Base-by-base conservation (phyloP, 1,140 invertebrate genomes). In the Phymorhynchus buccinoides region DNA sequence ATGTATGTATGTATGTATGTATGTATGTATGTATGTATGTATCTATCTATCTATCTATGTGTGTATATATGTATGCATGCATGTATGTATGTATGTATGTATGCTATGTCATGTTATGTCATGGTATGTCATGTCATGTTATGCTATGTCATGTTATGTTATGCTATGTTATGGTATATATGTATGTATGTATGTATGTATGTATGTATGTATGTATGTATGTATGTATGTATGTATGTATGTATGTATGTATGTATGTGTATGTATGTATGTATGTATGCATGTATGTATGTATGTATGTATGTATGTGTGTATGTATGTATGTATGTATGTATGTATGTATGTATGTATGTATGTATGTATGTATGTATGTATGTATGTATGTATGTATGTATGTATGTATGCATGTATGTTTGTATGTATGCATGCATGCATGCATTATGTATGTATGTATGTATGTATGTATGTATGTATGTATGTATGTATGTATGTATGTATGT, bases 141-240 rank as follows among this genome's bases (percentile, higher is more conserved):
- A 56, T 56, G 52, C 52, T 56, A 14, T 56, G 12, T 56, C 52
- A 56, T 56, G 52, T 56, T 56, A 56, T 56, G 52, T 12, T 56
- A 56, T 12, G 52, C 52, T 56, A n/a, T n/a, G n/a, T n/a, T n/a
- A n/a, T n/a, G n/a, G n/a, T n/a, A n/a, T n/a, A n/a, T n/a, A n/a
- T n/a, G 52, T 56, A 56, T 56, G 52, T 56, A 56, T 56, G 52
- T 56, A 56, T 56, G 52, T 56, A 56, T 56, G 52, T 56, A 56
- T 56, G 52, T 56, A 56, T 56, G 52, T 56, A 56, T 56, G 52
- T 56, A 56, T 56, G 52, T 56, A 56, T 56, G 52, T 56, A 56
- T 56, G 52, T 56, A 56, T 56, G 52, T 56, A 56, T 56, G 52
- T 56, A 56, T 56, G 12, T 56, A 56, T 56, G 52, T 56, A 56